Percentiles rank a stretch among this genome's conserved stretches.
Conservation (phyloP, 2,113 vertebrate species). For the Gavia stellata region DNA sequence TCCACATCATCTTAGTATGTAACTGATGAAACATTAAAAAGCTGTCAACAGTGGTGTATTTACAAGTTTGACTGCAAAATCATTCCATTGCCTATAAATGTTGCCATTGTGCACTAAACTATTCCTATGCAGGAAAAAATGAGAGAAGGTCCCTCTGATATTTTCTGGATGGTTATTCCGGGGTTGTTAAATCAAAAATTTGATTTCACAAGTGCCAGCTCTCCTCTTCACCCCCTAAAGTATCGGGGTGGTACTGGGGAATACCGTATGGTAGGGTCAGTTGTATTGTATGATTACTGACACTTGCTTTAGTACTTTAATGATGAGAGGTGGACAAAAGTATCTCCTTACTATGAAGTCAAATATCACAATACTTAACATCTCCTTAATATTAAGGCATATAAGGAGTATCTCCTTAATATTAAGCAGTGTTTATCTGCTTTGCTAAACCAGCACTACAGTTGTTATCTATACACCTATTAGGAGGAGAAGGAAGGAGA, state of each 20-base stretch:
- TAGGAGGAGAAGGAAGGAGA: not conserved
- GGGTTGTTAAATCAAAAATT: not conserved
- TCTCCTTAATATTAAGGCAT: not conserved
- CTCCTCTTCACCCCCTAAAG: rapidly evolving
- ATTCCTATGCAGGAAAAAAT: not conserved
- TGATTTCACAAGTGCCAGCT: not conserved
- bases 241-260: not conserved
- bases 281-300: not conserved
- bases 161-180: not conserved
- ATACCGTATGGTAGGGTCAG: rapidly evolving
- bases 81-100: not conserved
- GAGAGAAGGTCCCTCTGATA: not conserved
- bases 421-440: not conserved
- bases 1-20: not conserved
- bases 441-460: not conserved
- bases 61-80: constrained; percentile 11
- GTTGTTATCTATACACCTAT: not conserved
- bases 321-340: not conserved
- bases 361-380: not conserved
- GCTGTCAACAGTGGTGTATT: not conserved
- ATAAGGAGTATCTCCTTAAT: not conserved
- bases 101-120: not conserved
- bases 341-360: not conserved
- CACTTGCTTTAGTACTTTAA: not conserved
- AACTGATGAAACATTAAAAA: constrained; percentile 30